Evolutionary conservation across 2,797 vertebrate species (phyloP), one percentile per base, ranked within the genome.

Genomic region (Sebastiscus albofasciatus): DNA sequence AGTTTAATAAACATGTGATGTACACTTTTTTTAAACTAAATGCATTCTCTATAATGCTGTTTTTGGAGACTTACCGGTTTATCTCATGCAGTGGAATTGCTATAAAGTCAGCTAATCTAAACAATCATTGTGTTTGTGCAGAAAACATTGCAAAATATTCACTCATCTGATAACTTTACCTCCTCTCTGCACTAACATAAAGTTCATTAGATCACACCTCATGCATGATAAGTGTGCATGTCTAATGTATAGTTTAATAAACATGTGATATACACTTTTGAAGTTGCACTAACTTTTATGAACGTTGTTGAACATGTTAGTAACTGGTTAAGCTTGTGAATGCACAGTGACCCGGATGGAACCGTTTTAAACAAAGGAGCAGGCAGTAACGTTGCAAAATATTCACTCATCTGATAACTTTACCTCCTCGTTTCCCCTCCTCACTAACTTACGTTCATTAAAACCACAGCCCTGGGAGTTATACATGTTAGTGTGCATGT

Each of bases 331-430:
- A 39, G 36, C 36, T 39, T 39, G 39, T 14, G 39, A 39, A 39
- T 39, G 3, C 60, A 24, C n/a, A 2, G 78, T 92, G 92, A 93
- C 93, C 93, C 93, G 94, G 93, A 95, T 94, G 92, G 84, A 88
- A 61, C 84, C 81, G 60, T 33, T 90, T 42, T 81, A 88, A 91
- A 94, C 93, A 94, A 94, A 94, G 93, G 89, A 93, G 76, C 74
- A 82, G 86, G 90, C 93, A 42, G 39, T 3, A 42, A 42, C 13
- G 13, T 42, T 42, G 10, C 54, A 29, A 42, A 59, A 11, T 27
- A 11, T 29, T 42, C 31, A 2, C 8, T 49, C 26, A 5, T 66
- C 13, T 36, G 9, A 49, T 39, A 39, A 39, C 36, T n/a, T 69
- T 18, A 4, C 12, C n/a, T 20, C 56, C 2, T 14, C 13, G 36